phyloP scores from a whole-genome alignment of 1,140 invertebrate species.

The Dreissena polymorpha region DNA sequence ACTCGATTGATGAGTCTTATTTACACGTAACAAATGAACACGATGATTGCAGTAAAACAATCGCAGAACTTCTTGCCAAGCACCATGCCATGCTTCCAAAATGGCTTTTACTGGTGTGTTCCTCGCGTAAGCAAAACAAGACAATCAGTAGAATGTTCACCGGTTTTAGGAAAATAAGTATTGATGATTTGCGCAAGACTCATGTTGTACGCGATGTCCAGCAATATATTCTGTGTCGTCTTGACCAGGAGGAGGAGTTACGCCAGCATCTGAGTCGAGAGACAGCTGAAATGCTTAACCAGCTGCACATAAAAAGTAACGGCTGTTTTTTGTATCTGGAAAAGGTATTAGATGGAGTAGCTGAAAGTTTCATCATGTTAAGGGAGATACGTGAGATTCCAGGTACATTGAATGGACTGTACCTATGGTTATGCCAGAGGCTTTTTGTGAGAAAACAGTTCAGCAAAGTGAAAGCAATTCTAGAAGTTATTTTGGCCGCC shows the following conservation, averaged over 20 bases:
- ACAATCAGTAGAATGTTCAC: conserved; percentile 94
- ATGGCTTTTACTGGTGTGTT: conserved; percentile 95
- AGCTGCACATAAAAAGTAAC: conserved; percentile 97
- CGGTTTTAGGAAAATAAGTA: conserved; percentile 93
- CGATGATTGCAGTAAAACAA: conserved; percentile 83
- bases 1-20: conserved; percentile 92
- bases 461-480: conserved; percentile 89
- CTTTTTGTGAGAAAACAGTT: conserved; percentile 87
- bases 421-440: conserved; percentile 96
- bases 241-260: conserved; percentile 86
- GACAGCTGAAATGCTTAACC: conserved; percentile 96
- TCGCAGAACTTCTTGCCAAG: conserved; percentile 91
- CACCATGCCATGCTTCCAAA: conserved; percentile 96
- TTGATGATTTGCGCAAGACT: conserved; percentile 94
- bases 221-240: conserved; percentile 94
- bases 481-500: conserved; percentile 93
- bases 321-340: conserved; percentile 97
- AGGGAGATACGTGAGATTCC: conserved; percentile 93
- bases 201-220: conserved; percentile 93
- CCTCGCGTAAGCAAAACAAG: conserved; percentile 90
- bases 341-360: conserved; percentile 91
- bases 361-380: conserved; percentile 94
- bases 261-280: conserved; percentile 90
- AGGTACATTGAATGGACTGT: conserved; percentile 96
- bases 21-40: conserved; percentile 69